Base-by-base conservation (phyloP, 2,888 invertebrate genomes). In the Trichopria drosophilae region DNA sequence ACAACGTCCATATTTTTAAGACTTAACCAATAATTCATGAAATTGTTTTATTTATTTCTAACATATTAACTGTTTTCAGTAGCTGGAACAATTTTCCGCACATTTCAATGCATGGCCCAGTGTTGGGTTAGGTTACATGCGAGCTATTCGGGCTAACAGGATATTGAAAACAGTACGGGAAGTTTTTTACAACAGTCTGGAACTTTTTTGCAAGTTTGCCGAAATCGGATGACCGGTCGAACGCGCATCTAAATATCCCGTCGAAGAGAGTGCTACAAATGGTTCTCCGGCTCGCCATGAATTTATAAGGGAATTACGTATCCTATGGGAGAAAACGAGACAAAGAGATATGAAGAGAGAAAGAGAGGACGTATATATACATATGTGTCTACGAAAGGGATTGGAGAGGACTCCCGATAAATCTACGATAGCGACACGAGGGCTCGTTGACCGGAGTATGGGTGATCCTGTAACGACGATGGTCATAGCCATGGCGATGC, bases 251-350 rank as follows among this genome's bases (percentile, higher is more conserved):
- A 32, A 47, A 40, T 40, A 47, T 40, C 40, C 47, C 32, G 15
- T 15, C 12, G 22, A 12, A 31, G 6, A 23, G 23, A 41, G 29
- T 46, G 60, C 58, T 60, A 60, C 59, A 61, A 61, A 62, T 59
- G 59, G 60, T 58, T 55, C 57, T 50, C 46, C 43, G 55, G 59
- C 59, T 60, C 52, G 54, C 58, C 63, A 63, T 63, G 63, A 66
- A 66, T 66, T 66, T 66, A 64, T 66, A 63, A 66, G 65, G 65
- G 65, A 63, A 64, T 64, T 63, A 64, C 57, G 22, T 15, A 20
- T 16, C n/a, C 35, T 19, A 26, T 26, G 23, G 22, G 36, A 28
- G 43, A 42, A 37, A 47, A 19, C 42, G 51, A 43, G 42, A 52
- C 42, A 36, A 42, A 40, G 44, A 41, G 41, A 48, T 41, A 48